Percentiles rank a stretch among this genome's conserved stretches.
phyloP scores from a whole-genome alignment of 1,140 invertebrate genomes.

The Leucophenga varia region DNA sequence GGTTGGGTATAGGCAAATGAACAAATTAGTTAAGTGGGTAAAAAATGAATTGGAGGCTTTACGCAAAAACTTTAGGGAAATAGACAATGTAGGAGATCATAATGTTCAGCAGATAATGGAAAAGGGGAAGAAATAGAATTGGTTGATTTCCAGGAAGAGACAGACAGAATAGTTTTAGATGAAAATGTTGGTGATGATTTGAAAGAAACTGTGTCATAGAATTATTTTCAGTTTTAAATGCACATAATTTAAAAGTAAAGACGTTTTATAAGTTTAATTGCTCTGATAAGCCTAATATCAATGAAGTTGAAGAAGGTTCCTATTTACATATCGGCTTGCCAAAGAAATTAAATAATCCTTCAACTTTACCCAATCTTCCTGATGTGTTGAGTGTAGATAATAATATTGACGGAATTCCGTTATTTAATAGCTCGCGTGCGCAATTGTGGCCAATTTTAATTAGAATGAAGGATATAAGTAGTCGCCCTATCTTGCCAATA shows the following conservation, averaged over 20 bases:
- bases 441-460: conserved; percentile 5
- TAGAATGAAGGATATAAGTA: not conserved
- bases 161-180: no score
- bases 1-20: no score
- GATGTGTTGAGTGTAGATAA: conserved; percentile 1
- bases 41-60: no score
- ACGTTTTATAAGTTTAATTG: conserved; percentile 4
- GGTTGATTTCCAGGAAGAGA: no score
- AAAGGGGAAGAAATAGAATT: no score
- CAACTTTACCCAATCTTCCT: not conserved
- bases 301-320: conserved; percentile 1
- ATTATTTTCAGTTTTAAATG: conserved; percentile 4
- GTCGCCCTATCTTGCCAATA: no score
- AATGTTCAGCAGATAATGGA: no score
- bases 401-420: conserved; percentile 1
- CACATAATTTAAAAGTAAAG: conserved; percentile 3
- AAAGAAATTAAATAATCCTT: conserved; percentile 4
- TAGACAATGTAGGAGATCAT: no score
- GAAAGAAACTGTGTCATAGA: no score
- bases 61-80: no score
- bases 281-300: conserved; percentile 1
- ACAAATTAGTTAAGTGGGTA: no score
- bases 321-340: conserved; percentile 8
- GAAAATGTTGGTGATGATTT: no score
- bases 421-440: not conserved